Evolutionary conservation across 1,140 invertebrate genomes (phyloP).

Genomic region (Aphidius ervi): DNA sequence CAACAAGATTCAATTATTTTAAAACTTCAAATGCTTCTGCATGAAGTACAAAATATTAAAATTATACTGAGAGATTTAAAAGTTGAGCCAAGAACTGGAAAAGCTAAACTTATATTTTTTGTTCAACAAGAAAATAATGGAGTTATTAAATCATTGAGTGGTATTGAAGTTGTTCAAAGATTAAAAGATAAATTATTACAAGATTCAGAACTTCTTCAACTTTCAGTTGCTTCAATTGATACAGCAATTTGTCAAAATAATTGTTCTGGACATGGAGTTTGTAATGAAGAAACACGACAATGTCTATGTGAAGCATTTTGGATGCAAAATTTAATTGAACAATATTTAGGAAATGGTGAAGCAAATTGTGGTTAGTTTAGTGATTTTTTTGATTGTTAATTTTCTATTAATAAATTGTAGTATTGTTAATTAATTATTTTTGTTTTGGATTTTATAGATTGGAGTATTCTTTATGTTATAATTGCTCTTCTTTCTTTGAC

Average conservation of each 20-base stretch:
- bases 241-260: slow-evolving; percentile 87
- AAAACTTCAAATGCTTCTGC: slow-evolving; percentile 70
- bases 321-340: slow-evolving; percentile 78
- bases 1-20: slow-evolving; percentile 72
- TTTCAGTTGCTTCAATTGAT: slow-evolving; percentile 71
- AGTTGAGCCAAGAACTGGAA: slow-evolving; percentile 57
- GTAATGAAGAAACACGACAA: slow-evolving; percentile 75
- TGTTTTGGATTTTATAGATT: slow-evolving; percentile 51
- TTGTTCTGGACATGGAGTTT: slow-evolving; percentile 88
- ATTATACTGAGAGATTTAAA: slow-evolving; percentile 56
- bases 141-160: slow-evolving; percentile 49
- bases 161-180: slow-evolving; percentile 58
- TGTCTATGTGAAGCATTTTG: slow-evolving; percentile 94
- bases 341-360: slow-evolving; percentile 61
- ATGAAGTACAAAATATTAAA: slow-evolving; percentile 63
- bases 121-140: slow-evolving; percentile 50
- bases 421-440: slow-evolving; percentile 45
- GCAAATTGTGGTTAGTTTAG: slow-evolving; percentile 73
- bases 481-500: slow-evolving; percentile 67
- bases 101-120: slow-evolving; percentile 62
- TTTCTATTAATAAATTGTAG: slow-evolving; percentile 6
- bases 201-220: slow-evolving; percentile 69
- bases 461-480: slow-evolving; percentile 84
- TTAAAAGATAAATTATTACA: slow-evolving; percentile 66
- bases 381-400: no score